These are phyloP conservation scores for Discoglossus pictus DNA, from an alignment of 2,797 vertebrate genomes.

Conservation along the genomic window DNA sequence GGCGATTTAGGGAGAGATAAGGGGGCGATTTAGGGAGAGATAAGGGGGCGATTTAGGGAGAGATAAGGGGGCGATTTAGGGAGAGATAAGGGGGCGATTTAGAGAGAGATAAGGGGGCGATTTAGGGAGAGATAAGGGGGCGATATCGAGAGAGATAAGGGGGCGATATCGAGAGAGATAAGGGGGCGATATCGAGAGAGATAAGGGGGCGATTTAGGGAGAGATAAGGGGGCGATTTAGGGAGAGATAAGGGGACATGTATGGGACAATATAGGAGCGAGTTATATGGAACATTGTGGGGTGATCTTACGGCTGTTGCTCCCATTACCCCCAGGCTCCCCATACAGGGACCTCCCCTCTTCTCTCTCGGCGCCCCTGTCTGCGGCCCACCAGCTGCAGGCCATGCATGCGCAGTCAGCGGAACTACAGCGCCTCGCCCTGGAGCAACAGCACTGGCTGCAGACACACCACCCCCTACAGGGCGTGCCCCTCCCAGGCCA, in stretches of 20 bases:
- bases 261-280: background rate
- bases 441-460: constrained; percentile 96
- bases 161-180: background rate
- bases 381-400: constrained; percentile 96
- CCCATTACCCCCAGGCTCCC: constrained; percentile 81
- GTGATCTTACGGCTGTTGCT: constrained; percentile 1
- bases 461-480: constrained; percentile 78
- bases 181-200: too few relatives aligned
- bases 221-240: too few relatives aligned
- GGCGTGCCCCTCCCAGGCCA: constrained; percentile 86
- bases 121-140: too few relatives aligned
- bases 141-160: too few relatives aligned
- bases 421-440: constrained; percentile 98
- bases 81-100: too few relatives aligned
- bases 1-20: too few relatives aligned
- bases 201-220: too few relatives aligned
- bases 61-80: too few relatives aligned
- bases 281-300: background rate
- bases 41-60: too few relatives aligned
- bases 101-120: too few relatives aligned
- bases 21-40: too few relatives aligned
- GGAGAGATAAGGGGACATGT: too few relatives aligned
- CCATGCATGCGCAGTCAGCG: constrained; percentile 97
- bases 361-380: constrained; percentile 94
- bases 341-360: constrained; percentile 93